Evolutionary conservation across 2,113 vertebrate genomes (phyloP), one percentile per base, ranked within the genome.

Genomic region (Addax nasomaculatus): DNA sequence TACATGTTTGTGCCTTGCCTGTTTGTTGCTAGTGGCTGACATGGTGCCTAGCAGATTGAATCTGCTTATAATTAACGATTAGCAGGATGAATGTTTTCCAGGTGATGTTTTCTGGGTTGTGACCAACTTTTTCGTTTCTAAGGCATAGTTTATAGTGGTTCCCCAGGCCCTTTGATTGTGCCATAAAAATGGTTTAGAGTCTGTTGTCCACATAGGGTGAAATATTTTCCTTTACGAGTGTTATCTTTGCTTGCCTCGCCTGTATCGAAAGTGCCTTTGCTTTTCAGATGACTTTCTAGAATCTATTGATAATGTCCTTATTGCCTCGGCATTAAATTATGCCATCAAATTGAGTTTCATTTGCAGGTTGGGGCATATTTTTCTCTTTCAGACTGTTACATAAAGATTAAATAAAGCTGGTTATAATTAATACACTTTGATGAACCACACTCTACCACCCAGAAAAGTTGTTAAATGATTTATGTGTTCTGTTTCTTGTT

Each of bases 361-460:
- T 78, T 88, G 12, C 21, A 94, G 16, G 67, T 88, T 94, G 33
- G 81, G 53, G 29, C 43, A 43, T 81, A 76, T 2, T 92, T 88
- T 88, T 84, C 23, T 95, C 16, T 86, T 80, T 81, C 30, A 93
- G 6, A 49, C 96, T 60, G 70, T 93, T 93, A 70, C 3, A 78
- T 51, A 15, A 79, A 92, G 3, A 49, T 88, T 92, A 88, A 84
- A 55, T 58, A 81, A 70, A 81, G 23, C 30, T 78, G 25, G 23
- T 85, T 90, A 86, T 55, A 95, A 80, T 97, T 85, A 92, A n/a
- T 96, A 79, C 70, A 91, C 36, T 91, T 89, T 81, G 67, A 39
- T 86, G 39, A 55, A 62, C 45, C 2, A 6, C 39, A n/a, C 7
- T 73, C 36, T 80, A 53, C n/a, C 36, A 87, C 29, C 7, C 62